These are phyloP conservation scores for Semicossyphus pulcher DNA, from an alignment of 2,113 vertebrate species.

Conservation along the genomic window DNA sequence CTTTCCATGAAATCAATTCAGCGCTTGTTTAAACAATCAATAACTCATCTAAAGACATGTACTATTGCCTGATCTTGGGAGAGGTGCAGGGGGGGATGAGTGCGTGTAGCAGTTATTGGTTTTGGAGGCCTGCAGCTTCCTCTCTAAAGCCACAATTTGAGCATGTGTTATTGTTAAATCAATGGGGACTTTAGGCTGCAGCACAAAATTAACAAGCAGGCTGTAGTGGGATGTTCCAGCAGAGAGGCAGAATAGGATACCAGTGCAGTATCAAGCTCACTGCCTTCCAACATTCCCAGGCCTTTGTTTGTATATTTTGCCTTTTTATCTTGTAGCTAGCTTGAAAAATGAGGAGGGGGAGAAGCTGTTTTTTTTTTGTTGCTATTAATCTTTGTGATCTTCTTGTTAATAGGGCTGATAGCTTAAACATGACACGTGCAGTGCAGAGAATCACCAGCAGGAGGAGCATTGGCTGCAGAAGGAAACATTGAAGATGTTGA, in stretches of 20 bases:
- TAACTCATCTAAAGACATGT: constrained; percentile 60
- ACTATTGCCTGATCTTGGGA: constrained; percentile 27
- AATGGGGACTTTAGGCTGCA: constrained; percentile 52
- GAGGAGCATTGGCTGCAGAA: constrained; percentile 26
- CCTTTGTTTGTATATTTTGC: background rate
- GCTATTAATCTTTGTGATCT: background rate
- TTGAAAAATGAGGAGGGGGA: background rate
- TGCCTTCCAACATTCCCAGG: background rate
- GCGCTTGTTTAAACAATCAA: constrained; percentile 54
- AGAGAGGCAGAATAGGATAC: background rate
- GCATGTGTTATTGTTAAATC: constrained; percentile 67
- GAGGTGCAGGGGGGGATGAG: constrained; percentile 10
- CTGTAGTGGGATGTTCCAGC: constrained; percentile 14
- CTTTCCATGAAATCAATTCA: constrained; percentile 47
- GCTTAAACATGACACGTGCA: background rate
- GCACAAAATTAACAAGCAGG: constrained; percentile 36
- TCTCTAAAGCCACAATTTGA: constrained; percentile 56
- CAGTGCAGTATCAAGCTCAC: constrained; percentile 10
- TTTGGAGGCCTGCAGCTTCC: constrained; percentile 54
- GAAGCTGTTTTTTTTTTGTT: background rate
- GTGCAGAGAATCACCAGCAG: constrained; percentile 47
- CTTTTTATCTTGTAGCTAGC: background rate
- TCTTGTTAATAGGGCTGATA: background rate
- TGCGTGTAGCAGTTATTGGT: constrained; percentile 49
- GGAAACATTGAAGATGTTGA: too few species aligned